These are phyloP conservation scores for Sylvicola fuscatus DNA, from an alignment of 2,888 invertebrate genomes.

Conservation along the genomic window DNA sequence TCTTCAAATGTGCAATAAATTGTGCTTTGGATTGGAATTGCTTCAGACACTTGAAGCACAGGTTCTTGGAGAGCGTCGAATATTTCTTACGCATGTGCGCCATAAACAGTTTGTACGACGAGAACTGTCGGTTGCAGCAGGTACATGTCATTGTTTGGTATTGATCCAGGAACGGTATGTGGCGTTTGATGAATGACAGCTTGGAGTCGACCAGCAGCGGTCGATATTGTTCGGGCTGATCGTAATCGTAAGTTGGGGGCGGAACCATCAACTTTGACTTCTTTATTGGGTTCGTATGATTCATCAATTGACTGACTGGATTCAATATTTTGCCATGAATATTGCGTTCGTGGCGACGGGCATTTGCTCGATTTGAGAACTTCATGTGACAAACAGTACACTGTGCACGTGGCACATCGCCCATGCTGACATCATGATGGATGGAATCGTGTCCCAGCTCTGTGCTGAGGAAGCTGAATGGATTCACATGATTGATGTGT, in stretches of 20 bases:
- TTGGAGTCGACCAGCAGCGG: slow-evolving; percentile 20
- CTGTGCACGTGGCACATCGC: slow-evolving; percentile 2
- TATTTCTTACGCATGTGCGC: slow-evolving; percentile 26
- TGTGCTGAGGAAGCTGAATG: slow-evolving; percentile 8
- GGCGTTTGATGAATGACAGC: slow-evolving; percentile 20
- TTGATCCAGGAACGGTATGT: slow-evolving; percentile 23
- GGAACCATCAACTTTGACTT: background rate
- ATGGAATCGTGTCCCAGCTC: slow-evolving; percentile 4
- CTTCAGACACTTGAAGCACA: slow-evolving; percentile 25
- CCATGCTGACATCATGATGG: background rate
- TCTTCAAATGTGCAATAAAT: slow-evolving; percentile 25
- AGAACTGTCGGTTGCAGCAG: slow-evolving; percentile 21
- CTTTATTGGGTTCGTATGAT: slow-evolving; percentile 11
- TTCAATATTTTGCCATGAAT: slow-evolving; percentile 20
- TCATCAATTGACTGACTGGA: slow-evolving; percentile 14
- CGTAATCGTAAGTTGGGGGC: slow-evolving; percentile 17
- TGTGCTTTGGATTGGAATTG: slow-evolving; percentile 25
- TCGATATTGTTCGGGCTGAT: slow-evolving; percentile 23
- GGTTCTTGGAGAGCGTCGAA: slow-evolving; percentile 19
- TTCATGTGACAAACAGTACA: slow-evolving; percentile 24
- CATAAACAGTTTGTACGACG: slow-evolving; percentile 25
- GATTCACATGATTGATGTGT: slow-evolving; percentile 11
- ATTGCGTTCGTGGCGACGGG: slow-evolving; percentile 25
- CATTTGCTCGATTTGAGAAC: slow-evolving; percentile 25
- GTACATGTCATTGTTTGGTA: slow-evolving; percentile 25